Evolutionary conservation across 1,140 invertebrate genomes (phyloP).

Genomic region (Rhagoletis zephyria): DNA sequence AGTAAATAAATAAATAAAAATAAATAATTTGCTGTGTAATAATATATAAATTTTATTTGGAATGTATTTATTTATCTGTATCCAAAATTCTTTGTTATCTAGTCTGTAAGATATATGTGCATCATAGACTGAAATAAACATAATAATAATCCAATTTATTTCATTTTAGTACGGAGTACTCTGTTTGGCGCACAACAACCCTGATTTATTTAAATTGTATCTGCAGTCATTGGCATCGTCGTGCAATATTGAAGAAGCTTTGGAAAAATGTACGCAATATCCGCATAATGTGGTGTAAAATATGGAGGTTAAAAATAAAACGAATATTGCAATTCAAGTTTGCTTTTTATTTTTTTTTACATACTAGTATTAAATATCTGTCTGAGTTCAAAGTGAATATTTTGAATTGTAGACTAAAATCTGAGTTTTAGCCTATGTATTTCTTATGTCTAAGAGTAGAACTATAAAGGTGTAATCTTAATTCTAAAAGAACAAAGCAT

Average conservation of each 20-base stretch:
- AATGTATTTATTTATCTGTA: too few relatives aligned
- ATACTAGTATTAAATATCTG: slow-evolving; percentile 31
- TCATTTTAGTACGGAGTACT: slow-evolving; percentile 52
- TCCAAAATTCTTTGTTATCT: too few relatives aligned
- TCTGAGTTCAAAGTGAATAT: slow-evolving; percentile 38
- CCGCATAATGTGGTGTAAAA: background rate
- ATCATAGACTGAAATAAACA: too few relatives aligned
- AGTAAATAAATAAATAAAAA: too few relatives aligned
- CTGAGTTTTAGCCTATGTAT: background rate
- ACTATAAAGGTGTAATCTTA: slow-evolving; percentile 32
- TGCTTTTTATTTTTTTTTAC: slow-evolving; percentile 24
- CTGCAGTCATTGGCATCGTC: slow-evolving; percentile 7
- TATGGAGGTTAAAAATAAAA: background rate
- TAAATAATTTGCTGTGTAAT: too few relatives aligned
- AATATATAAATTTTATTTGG: too few relatives aligned
- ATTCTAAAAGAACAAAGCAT: slow-evolving; percentile 20
- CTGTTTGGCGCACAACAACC: slow-evolving; percentile 52
- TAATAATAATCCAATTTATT: background rate
- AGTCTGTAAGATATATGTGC: too few relatives aligned
- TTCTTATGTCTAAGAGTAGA: background rate
- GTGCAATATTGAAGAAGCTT: slow-evolving; percentile 2
- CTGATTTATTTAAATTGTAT: slow-evolving; percentile 48
- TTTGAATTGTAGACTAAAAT: slow-evolving; percentile 1
- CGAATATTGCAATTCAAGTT: background rate
- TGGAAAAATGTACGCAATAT: slow-evolving; percentile 52